These are phyloP conservation scores for Datnioides undecimradiatus DNA, from an alignment of 2,113 vertebrate genomes.

Conservation along the genomic window DNA sequence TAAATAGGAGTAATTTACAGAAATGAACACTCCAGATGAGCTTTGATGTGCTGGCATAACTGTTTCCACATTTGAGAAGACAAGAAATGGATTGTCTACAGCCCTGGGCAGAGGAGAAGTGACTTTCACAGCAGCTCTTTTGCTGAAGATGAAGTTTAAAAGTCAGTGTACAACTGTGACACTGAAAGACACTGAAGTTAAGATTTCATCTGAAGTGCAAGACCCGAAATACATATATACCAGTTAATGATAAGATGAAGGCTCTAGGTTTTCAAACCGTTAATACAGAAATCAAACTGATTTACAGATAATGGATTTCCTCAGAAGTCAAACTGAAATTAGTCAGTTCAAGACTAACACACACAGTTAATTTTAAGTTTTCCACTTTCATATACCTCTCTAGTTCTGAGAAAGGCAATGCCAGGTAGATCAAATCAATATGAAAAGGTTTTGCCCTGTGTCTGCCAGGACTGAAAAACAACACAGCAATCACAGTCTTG, in stretches of 20 bases:
- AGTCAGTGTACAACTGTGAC: too few relatives aligned
- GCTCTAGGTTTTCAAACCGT: too few relatives aligned
- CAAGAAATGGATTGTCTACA: neutral
- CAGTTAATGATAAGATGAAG: neutral
- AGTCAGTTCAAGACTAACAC: neutral
- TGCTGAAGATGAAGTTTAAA: too few relatives aligned
- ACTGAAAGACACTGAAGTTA: too few relatives aligned
- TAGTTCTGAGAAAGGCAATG: neutral
- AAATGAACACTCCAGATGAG: neutral
- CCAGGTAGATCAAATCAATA: neutral
- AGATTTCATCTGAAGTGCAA: too few relatives aligned
- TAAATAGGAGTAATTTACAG: neutral
- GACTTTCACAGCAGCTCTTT: neutral
- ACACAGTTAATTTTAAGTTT: neutral
- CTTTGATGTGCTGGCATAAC: neutral
- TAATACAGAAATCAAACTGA: neutral
- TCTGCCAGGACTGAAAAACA: neutral
- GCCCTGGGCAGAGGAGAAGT: neutral
- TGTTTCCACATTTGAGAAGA: neutral
- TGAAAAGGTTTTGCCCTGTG: neutral
- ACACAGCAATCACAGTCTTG: neutral
- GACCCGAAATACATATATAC: too few relatives aligned
- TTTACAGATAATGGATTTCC: neutral
- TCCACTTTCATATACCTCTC: neutral
- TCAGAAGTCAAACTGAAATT: conserved; percentile 8